Base-by-base conservation (phyloP, 2,888 invertebrate genomes). In the Xanthorhoe spadicearia region DNA sequence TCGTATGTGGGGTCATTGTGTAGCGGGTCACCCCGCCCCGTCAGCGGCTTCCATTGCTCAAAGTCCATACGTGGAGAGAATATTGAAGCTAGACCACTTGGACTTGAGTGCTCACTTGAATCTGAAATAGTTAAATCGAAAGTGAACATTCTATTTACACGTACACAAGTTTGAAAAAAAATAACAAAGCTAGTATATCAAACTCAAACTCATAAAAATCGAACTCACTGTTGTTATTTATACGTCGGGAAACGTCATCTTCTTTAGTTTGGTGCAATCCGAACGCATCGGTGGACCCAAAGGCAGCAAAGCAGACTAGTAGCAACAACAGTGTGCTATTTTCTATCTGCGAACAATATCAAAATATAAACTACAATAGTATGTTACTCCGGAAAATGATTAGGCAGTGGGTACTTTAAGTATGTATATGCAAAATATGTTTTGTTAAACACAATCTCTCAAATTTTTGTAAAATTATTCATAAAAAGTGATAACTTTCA, bases 1-100 rank as follows among this genome's bases (percentile, higher is more conserved):
- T 97, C 97, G 83, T 96, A 97, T 0, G 97, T 97, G 8, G 97
- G 97, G 81, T 97, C 97, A 81, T 97, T 97, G 77, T 96, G 96
- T 53, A 97, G 83, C 0, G 97, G 97, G 85, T 97, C 97, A 0
- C 97, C 97, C 63, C 96, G 95, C 5, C 97, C 97, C 51, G 97
- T 94, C 69, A 93, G 73, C 0, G 97, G 97, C 71, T 96, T 96
- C 97, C 97, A 97, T 85, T 97, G 96, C 77, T 97, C 96, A 84
- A 97, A 97, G 82, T 97, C 96, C 94, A 97, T 95, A 13, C 96
- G 94, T 0, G 96, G 97, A 0, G 95, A 95, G 79, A 96, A 96
- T 67, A 95, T 84, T 9, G 92, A 87, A 8, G 87, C 81, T 51
- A 88, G 68, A 9, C 79, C 83, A 62, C 81, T 84, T 8, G 81